A percentile compares a stretch with the other conserved stretches of the same genome.
Evolutionary conservation across 2,888 invertebrate species (phyloP).

Genomic region (Hedychridium roseum): DNA sequence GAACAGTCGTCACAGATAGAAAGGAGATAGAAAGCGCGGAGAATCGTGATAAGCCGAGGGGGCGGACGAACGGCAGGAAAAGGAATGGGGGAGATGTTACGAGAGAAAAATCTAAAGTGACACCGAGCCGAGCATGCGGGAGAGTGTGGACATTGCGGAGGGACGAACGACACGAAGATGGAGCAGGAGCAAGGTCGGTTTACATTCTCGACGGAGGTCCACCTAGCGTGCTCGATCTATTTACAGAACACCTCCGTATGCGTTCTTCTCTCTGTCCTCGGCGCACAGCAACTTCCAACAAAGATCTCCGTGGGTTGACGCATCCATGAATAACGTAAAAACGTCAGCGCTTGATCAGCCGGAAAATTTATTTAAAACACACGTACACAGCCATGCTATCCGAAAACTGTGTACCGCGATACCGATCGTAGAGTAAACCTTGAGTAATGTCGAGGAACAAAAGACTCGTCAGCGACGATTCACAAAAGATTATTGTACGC

Average conservation of each 20-base stretch:
- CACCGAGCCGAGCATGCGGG: not conserved
- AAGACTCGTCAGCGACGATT: no score
- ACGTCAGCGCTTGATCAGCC: no score
- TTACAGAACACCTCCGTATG: constrained; percentile 25
- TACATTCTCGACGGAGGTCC: constrained; percentile 36
- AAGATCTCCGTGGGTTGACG: no score
- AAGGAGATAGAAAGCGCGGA: no score
- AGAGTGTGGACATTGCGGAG: not conserved
- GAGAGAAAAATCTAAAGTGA: no score
- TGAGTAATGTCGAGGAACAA: no score
- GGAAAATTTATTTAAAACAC: no score
- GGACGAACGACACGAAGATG: constrained; percentile 5
- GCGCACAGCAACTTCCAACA: not conserved
- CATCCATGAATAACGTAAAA: no score
- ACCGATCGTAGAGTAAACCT: no score
- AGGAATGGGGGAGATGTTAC: constrained; percentile 6
- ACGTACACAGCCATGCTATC: no score
- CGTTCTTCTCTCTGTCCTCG: not conserved
- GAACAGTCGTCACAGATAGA: not conserved
- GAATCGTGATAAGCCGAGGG: constrained; percentile 2
- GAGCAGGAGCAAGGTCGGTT: constrained; percentile 21
- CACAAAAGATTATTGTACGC: no score
- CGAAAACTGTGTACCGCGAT: no score
- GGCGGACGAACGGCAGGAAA: not conserved
- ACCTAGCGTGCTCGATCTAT: constrained; percentile 23